A percentile compares a stretch with the other conserved stretches of the same genome.
These are phyloP conservation scores for Channallabes apus DNA, from an alignment of 2,797 vertebrate species.

Conservation along the genomic window DNA sequence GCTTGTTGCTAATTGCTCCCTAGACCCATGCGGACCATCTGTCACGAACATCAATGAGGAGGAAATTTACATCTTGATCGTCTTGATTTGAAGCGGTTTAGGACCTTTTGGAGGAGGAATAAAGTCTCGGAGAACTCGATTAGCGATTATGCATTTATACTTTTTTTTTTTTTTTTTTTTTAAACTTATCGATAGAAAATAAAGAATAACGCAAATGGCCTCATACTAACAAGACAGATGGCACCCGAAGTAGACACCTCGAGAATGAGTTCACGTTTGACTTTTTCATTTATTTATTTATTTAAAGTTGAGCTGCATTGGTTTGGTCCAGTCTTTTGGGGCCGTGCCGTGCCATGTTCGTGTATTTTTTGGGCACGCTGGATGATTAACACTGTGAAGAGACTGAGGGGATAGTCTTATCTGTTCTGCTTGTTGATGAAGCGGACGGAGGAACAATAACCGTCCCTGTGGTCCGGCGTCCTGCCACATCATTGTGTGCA, in stretches of 20 bases:
- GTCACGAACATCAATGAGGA: conserved; percentile 14
- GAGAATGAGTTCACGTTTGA: not conserved
- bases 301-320: not conserved
- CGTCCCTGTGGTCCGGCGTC: not conserved
- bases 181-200: not conserved
- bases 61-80: conserved; percentile 10
- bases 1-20: conserved; percentile 34
- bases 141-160: too few species aligned
- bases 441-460: conserved; percentile 37
- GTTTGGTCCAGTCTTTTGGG: not conserved
- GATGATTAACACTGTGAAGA: conserved; percentile 1
- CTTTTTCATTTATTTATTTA: too few species aligned
- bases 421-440: conserved; percentile 26
- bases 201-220: not conserved
- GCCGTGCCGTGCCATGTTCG: not conserved
- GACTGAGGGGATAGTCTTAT: not conserved
- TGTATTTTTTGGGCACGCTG: not conserved
- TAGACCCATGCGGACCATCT: conserved; percentile 33
- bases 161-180: too few species aligned
- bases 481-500: conserved; percentile 45
- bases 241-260: not conserved
- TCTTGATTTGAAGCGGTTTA: not conserved
- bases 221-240: conserved; percentile 17
- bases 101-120: not conserved
- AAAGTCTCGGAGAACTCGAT: not conserved